Evolutionary conservation across 2,888 invertebrate species (phyloP).

Genomic region (Acrocera orbiculus): DNA sequence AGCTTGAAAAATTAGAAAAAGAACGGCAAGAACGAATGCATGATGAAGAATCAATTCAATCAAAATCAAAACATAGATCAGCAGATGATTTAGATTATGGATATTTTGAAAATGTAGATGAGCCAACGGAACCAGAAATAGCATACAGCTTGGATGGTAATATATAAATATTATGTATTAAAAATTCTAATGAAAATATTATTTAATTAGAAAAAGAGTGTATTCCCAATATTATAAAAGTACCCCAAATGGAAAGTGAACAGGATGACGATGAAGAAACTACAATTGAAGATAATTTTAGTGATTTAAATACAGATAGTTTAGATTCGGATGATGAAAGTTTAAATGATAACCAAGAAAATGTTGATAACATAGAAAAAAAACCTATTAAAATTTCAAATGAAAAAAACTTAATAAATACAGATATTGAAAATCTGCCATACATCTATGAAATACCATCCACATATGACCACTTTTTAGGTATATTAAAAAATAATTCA

Average conservation of each 20-base stretch:
- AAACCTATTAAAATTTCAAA: background rate
- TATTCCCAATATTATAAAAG: no score
- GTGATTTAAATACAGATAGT: slow-evolving; percentile 25
- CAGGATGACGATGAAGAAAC: slow-evolving; percentile 28
- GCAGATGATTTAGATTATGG: slow-evolving; percentile 82
- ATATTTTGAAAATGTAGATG: slow-evolving; percentile 34
- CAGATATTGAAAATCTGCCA: slow-evolving; percentile 39
- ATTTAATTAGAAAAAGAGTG: no score
- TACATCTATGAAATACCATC: slow-evolving; percentile 41
- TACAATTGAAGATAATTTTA: slow-evolving; percentile 26
- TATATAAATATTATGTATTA: no score
- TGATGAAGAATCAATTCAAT: slow-evolving; percentile 30
- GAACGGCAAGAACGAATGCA: slow-evolving; percentile 66
- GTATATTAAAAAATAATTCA: slow-evolving; percentile 41
- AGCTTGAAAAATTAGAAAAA: slow-evolving; percentile 57
- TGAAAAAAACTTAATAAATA: slow-evolving; percentile 26
- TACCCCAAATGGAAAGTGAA: no score
- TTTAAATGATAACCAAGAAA: slow-evolving; percentile 19
- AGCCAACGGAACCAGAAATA: no score
- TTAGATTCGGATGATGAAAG: slow-evolving; percentile 29
- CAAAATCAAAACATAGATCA: slow-evolving; percentile 42
- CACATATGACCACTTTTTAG: slow-evolving; percentile 42
- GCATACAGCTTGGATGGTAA: no score
- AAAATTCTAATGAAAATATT: no score
- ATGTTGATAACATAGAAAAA: background rate